Evolutionary conservation across 2,888 invertebrate genomes (phyloP), one percentile per base, ranked within the genome.

Genomic region (Dynastes grantii): DNA sequence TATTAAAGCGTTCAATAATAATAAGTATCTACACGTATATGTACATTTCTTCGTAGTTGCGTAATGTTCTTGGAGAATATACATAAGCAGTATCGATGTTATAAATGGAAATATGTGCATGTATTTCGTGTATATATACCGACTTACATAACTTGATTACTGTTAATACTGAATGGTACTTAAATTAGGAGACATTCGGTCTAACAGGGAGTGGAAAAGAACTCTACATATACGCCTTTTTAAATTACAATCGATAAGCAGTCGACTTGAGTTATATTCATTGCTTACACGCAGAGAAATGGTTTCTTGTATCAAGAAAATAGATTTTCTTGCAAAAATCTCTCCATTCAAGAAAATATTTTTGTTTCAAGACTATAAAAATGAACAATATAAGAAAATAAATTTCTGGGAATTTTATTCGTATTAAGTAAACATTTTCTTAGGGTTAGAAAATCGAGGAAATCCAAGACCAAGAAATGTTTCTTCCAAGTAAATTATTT

Each of bases 41-140:
- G 45, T 68, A 51, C 68, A 68, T 68, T 68, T 68, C 68, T 68
- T 51, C 51, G 29, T 3, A 11, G 29, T 68, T 68, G 51, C 68
- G 68, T 68, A 68, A 68, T 29, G 9, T 4, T 29, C 3, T 29
- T 63, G 63, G 63, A 27, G n/a, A 63, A 63, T 61, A 22, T 29
- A 61, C 29, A 27, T 32, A 32, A 55, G n/a, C 55, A 55, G 6
- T 3, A 45, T 1, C 45, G 45, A 11, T 8, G 45, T 45, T 45
- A 45, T 45, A 45, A 45, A 45, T 1, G 8, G 8, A 11, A 45
- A 45, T 55, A 55, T n/a, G 55, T n/a, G n/a, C 2, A 55, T 55
- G 22, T 55, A 13, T 55, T 6, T 16, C 2, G 55, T 16, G n/a
- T 55, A 22, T 11, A 8, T 45, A 6, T 45, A 45, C 45, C 55